phyloP scores from a whole-genome alignment of 1,140 invertebrate species.

The Dendroctonus valens region DNA sequence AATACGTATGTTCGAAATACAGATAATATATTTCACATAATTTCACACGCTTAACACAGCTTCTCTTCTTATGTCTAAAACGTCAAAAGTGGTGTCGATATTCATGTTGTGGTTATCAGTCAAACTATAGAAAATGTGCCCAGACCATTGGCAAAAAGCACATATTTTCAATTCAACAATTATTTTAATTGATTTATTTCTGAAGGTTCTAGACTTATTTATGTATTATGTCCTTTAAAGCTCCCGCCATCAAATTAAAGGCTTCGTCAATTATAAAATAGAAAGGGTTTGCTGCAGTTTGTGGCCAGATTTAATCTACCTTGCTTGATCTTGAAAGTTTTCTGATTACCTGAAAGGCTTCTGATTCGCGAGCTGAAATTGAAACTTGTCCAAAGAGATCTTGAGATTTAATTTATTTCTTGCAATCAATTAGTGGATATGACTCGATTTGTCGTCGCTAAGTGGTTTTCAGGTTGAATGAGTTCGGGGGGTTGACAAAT shows the following conservation, averaged over 20 bases:
- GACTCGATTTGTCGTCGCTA: conserved; percentile 16
- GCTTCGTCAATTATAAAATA: conserved; percentile 39
- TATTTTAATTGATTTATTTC: no score
- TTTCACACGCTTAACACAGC: no score
- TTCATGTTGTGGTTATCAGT: no score
- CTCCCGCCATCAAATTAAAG: conserved; percentile 2
- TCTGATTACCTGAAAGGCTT: conserved; percentile 44
- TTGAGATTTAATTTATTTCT: conserved; percentile 39
- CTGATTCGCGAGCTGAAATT: conserved; percentile 41
- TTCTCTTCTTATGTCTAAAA: background rate
- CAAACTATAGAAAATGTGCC: no score
- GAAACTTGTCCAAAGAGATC: conserved; percentile 39
- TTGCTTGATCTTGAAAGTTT: conserved; percentile 40
- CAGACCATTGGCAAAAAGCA: no score
- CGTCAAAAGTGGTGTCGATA: no score
- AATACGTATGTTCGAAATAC: background rate
- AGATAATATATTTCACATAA: background rate
- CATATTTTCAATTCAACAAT: no score
- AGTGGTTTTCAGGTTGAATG: conserved; percentile 16
- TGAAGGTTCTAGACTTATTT: no score
- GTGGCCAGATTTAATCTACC: conserved; percentile 38
- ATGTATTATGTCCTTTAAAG: no score
- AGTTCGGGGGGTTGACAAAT: conserved; percentile 20
- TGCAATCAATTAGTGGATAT: conserved; percentile 39
- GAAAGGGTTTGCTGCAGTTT: conserved; percentile 35